A percentile compares a stretch with the other conserved stretches of the same genome.
These are phyloP conservation scores for Kobus ellipsiprymnus DNA, from an alignment of 2,113 vertebrate species.

Conservation along the genomic window DNA sequence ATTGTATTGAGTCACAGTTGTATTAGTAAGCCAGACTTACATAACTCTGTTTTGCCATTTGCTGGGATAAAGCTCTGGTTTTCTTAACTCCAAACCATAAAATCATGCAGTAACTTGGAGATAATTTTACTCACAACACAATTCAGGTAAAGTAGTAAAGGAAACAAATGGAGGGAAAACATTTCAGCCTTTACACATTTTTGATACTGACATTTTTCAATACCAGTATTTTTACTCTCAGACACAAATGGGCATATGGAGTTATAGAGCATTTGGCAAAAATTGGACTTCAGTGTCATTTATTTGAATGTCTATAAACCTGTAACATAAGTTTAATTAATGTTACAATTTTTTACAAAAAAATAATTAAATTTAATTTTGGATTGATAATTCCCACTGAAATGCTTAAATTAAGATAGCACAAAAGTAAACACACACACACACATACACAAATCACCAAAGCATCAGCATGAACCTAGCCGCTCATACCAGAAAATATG, in stretches of 20 bases:
- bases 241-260: background rate
- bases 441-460: background rate
- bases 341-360: background rate
- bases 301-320: background rate
- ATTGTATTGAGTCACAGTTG: background rate
- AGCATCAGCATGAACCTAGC: background rate
- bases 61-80: background rate
- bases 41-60: background rate
- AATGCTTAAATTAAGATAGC: background rate
- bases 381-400: background rate
- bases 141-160: background rate
- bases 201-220: background rate
- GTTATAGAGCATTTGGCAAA: background rate
- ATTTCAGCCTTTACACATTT: background rate
- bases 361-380: background rate
- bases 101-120: background rate
- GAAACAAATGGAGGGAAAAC: background rate
- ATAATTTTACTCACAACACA: background rate
- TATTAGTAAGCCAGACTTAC: background rate
- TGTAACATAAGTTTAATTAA: background rate
- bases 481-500: background rate
- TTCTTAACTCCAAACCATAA: background rate
- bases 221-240: background rate
- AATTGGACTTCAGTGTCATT: background rate
- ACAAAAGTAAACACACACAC: background rate